These are phyloP conservation scores for Drosophila sp. DNA, from an alignment of 1,140 invertebrate species.

Conservation along the genomic window DNA sequence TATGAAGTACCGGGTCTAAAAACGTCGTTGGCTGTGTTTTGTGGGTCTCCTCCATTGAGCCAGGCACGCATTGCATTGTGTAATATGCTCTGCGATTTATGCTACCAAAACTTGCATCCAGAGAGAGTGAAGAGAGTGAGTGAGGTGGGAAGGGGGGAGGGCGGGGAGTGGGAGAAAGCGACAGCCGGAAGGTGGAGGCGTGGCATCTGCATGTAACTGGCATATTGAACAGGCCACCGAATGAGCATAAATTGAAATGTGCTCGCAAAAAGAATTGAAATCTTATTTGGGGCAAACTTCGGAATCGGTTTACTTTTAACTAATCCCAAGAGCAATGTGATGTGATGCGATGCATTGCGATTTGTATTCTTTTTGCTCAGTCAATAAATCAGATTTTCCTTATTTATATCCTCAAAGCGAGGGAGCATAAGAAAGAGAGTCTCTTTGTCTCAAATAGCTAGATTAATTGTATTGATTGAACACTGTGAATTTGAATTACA, in stretches of 20 bases:
- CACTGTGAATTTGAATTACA: not conserved
- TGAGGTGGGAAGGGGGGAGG: not conserved
- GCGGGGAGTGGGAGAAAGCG: not conserved
- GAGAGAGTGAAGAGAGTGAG: not conserved
- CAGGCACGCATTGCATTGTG: conserved; percentile 78
- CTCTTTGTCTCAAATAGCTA: not conserved
- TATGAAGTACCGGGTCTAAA: not conserved
- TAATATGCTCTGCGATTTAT: conserved; percentile 84
- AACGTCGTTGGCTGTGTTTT: conserved; percentile 31
- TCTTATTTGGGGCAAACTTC: conserved; percentile 74
- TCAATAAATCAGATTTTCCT: conserved; percentile 20
- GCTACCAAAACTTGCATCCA: conserved; percentile 50
- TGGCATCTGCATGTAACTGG: conserved; percentile 63
- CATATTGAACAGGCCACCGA: conserved; percentile 71
- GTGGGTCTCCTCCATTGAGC: conserved; percentile 57
- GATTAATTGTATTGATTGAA: conserved; percentile 8
- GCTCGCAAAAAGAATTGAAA: conserved; percentile 63
- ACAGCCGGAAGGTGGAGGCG: conserved; percentile 32
- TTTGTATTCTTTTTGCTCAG: not conserved
- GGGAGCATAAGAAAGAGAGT: too few relatives aligned
- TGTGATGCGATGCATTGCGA: not conserved
- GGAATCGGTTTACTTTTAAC: conserved; percentile 18
- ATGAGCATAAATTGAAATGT: conserved; percentile 78
- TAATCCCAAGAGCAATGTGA: conserved; percentile 14
- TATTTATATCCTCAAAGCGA: not conserved